These are phyloP conservation scores for Nasonovia ribisnigri DNA, from an alignment of 2,888 invertebrate species.

Conservation along the genomic window DNA sequence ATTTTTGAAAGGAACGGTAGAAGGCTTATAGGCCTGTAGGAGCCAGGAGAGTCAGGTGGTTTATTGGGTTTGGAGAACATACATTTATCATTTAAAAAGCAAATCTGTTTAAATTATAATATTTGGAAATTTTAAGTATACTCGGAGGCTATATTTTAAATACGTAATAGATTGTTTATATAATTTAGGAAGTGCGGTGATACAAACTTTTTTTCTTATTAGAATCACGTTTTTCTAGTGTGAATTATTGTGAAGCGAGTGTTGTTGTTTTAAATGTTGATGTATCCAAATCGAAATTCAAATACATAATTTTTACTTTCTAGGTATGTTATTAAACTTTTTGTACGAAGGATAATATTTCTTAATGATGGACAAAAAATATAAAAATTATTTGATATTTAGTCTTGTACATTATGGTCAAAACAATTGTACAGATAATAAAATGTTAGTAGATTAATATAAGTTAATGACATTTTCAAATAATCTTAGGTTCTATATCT, in stretches of 20 bases:
- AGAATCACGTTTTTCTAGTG: neutral
- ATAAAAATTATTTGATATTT: neutral
- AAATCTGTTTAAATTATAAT: neutral
- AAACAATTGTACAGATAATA: neutral
- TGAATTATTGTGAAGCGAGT: neutral
- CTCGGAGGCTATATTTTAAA: neutral
- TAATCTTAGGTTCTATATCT: neutral
- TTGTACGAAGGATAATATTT: neutral
- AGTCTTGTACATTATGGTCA: neutral
- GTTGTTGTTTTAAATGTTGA: neutral
- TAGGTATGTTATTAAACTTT: neutral
- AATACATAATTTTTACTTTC: neutral
- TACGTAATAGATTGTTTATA: neutral
- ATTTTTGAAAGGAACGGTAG: too few species aligned
- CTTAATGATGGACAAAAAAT: neutral
- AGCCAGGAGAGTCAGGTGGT: too few species aligned
- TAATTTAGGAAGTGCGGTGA: neutral
- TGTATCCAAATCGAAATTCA: neutral
- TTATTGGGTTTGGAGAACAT: too few species aligned
- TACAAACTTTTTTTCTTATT: neutral
- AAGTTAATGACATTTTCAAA: neutral
- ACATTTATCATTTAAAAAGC: neutral
- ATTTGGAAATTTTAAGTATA: neutral
- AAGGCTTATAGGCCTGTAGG: too few species aligned
- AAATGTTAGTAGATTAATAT: neutral